Conservation (phyloP, 2,888 invertebrate genomes). For the Carcina quercana region DNA sequence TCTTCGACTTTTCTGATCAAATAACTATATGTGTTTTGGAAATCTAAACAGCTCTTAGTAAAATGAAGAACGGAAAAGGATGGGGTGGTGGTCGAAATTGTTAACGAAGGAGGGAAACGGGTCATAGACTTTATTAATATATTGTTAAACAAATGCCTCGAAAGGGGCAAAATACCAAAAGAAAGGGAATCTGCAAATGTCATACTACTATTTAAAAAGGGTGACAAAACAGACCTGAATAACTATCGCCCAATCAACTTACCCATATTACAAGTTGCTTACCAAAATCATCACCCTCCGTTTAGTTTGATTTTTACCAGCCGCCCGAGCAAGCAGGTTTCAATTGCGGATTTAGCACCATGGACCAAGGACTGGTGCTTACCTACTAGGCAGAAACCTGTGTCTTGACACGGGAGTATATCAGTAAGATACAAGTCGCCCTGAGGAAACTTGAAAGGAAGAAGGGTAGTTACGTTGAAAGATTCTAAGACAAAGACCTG, state of each 20-base stretch:
- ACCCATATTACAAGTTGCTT: not conserved
- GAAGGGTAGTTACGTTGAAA: no score
- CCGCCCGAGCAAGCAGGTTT: not conserved
- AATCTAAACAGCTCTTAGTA: no score
- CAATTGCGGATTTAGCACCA: not conserved
- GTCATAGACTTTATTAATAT: not conserved
- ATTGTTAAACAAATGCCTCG: not conserved
- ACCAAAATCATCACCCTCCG: not conserved
- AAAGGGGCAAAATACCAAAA: not conserved
- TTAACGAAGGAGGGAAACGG: not conserved
- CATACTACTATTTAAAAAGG: not conserved
- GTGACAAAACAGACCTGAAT: not conserved
- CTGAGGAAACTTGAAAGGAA: no score
- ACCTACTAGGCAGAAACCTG: no score
- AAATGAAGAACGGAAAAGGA: no score
- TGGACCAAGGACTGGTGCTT: not conserved
- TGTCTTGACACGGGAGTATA: no score
- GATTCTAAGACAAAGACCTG: no score
- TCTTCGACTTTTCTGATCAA: no score
- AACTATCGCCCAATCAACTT: not conserved
- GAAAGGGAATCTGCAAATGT: not conserved
- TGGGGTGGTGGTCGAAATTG: not conserved
- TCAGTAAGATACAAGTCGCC: no score
- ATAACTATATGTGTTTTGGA: no score
- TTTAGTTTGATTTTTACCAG: not conserved